phyloP scores from a whole-genome alignment of 2,113 vertebrate species.

The Melanocharis versteri region DNA sequence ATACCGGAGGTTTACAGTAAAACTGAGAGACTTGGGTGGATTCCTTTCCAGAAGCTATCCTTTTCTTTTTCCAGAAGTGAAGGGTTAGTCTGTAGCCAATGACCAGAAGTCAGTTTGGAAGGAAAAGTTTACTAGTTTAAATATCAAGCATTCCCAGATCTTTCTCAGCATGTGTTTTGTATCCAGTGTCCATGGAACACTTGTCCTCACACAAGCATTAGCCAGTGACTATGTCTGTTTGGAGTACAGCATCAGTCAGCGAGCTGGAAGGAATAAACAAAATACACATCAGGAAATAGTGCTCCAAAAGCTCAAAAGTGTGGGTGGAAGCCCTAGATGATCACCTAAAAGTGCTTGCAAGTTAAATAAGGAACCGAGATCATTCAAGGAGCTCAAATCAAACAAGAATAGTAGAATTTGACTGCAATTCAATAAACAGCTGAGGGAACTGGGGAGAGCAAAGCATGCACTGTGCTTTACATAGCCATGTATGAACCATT shows the following conservation, averaged over 20 bases:
- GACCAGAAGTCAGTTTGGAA: conserved; percentile 54
- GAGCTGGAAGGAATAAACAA: conserved; percentile 68
- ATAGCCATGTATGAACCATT: neutral
- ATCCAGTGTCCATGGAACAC: conserved; percentile 67
- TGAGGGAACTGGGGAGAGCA: neutral
- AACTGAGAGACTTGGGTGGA: conserved; percentile 3
- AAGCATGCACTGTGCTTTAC: conserved; percentile 39
- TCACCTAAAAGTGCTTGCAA: neutral
- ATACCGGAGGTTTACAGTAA: conserved; percentile 35
- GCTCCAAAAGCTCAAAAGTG: conserved; percentile 42
- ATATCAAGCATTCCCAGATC: conserved; percentile 61
- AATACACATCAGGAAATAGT: conserved; percentile 63
- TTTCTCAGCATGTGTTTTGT: conserved; percentile 66
- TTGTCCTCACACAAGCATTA: conserved; percentile 67
- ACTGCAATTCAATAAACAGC: neutral
- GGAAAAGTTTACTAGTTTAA: conserved; percentile 57
- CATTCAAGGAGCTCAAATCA: conserved; percentile 19
- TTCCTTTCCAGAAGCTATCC: conserved; percentile 61
- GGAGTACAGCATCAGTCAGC: conserved; percentile 66
- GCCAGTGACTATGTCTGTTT: conserved; percentile 67
- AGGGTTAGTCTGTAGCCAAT: conserved; percentile 54
- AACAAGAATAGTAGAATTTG: neutral
- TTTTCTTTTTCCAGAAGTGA: conserved; percentile 58
- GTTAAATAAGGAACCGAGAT: neutral
- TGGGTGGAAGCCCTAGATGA: conserved; percentile 46